Conservation (phyloP, 1,140 invertebrate genomes). For the Radopholus similis region DNA sequence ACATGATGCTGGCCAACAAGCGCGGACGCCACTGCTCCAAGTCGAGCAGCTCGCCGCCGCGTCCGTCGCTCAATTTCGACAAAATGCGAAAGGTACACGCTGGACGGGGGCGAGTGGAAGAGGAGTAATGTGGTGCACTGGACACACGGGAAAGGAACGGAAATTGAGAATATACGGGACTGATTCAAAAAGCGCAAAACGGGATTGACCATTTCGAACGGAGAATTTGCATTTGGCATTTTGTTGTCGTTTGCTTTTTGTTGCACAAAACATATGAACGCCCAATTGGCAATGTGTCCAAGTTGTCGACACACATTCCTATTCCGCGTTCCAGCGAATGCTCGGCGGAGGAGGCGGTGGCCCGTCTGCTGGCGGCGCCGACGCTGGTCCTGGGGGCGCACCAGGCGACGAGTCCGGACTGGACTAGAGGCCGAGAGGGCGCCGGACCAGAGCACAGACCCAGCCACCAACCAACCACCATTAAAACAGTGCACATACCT, state of each 20-base stretch:
- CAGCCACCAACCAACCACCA: too few relatives aligned
- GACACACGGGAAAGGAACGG: conserved; percentile 1
- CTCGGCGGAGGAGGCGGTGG: background rate
- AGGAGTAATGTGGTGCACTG: background rate
- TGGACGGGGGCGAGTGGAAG: background rate
- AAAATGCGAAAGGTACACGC: conserved; percentile 47
- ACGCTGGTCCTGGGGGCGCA: too few relatives aligned
- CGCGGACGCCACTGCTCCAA: conserved; percentile 30
- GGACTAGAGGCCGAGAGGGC: too few relatives aligned
- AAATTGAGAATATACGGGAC: conserved; percentile 4
- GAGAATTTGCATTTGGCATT: conserved; percentile 8
- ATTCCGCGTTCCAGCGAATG: background rate
- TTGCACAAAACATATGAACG: background rate
- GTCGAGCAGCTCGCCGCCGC: conserved; percentile 10
- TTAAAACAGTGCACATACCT: too few relatives aligned
- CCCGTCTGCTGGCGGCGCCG: background rate
- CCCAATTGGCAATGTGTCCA: background rate
- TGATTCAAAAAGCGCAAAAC: background rate
- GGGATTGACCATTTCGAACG: background rate
- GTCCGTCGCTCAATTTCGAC: conserved; percentile 44
- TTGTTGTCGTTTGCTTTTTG: background rate
- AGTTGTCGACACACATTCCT: background rate
- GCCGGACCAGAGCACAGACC: too few relatives aligned
- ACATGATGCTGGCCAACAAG: conserved; percentile 32
- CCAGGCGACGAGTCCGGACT: too few relatives aligned